Base-by-base conservation (phyloP, 2,113 vertebrate species). In the Loxodonta africana region DNA sequence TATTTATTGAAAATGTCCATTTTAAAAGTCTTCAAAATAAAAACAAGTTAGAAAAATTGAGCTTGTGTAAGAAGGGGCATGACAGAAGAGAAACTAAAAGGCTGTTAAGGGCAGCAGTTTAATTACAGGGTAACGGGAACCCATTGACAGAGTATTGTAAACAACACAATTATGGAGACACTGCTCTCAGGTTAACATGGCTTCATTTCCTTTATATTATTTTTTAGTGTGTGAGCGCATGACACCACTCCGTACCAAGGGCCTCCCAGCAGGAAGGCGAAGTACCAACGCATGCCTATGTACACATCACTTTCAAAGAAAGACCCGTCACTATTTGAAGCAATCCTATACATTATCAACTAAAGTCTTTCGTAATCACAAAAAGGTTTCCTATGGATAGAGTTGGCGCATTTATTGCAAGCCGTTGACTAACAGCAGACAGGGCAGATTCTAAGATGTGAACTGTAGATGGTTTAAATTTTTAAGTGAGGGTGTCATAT, bases 1-100 rank as follows among this genome's bases (percentile, higher is more conserved):
- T 98, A 98, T 99, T 99, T 98, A 98, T 98, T 98, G 98, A 99
- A 99, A 99, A 99, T 98, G 98, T 99, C 98, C 96, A 98, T 99
- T 99, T 96, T 98, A 99, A 99, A 99, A 98, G 94, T 98, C 93
- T 98, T 97, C 96, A 97, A 98, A 99, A 99, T 98, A 98, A 99
- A 98, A 99, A 98, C 98, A 97, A 97, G 98, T 98, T 98, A 98
- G 98, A 99, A 99, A 99, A 98, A 98, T 95, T 97, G 98, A 98
- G 94, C 97, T 98, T 97, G 97, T 98, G 97, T 98, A 98, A 98
- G 88, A 98, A 97, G 92, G 94, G 98, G 96, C 94, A 95, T 95
- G 97, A 98, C 97, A 97, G 97, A 98, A 97, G 98, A 96, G 95
- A 92, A 97, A 98, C 95, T 95, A 94, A 98, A 98, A 98, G 96